Base-by-base conservation (phyloP, 2,888 invertebrate species). In the Abrostola tripartita region DNA sequence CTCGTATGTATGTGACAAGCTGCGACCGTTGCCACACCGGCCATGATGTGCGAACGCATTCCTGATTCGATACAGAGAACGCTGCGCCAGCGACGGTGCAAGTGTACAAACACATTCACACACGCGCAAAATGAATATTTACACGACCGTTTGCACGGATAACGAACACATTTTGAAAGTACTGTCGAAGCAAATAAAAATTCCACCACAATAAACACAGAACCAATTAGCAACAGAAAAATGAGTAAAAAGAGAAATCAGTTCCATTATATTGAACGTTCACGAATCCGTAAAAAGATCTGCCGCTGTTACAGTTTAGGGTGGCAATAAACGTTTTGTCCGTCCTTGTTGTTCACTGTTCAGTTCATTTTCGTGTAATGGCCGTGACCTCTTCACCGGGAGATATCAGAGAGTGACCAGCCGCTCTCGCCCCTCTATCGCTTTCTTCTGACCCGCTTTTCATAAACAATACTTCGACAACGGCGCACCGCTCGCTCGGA, bases 381-480 rank as follows among this genome's bases (percentile, higher is more conserved):
- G 84, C 92, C 93, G 89, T 93, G 93, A 93, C 94, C 94, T 91
- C 89, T 90, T 84, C 91, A 85, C 87, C 88, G 88, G 86, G 91
- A 91, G 93, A 92, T 92, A 91, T 89, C 89, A 86, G 85, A 85
- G 85, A 90, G 81, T 90, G 92, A 90, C 92, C 91, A 86, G 84
- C 82, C 85, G 78, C 82, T 82, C 86, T 86, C 85, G 87, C 88
- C 88, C 88, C 88, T 88, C 91, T 83, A 86, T 89, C 88, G 92
- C 93, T 94, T 93, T 94, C 94, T 92, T 93, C 87, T 94, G 94
- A 93, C 94, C 94, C 91, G 90, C 93, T 94, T 94, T 93, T 93
- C 91, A 88, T 89, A 92, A 93, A 94, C 94, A 94, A 94, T 94
- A 94, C 93, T 91, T 88, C 87, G 89, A 85, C 89, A 88, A 79